phyloP scores from a whole-genome alignment of 1,140 invertebrate species.

The Atta texana region DNA sequence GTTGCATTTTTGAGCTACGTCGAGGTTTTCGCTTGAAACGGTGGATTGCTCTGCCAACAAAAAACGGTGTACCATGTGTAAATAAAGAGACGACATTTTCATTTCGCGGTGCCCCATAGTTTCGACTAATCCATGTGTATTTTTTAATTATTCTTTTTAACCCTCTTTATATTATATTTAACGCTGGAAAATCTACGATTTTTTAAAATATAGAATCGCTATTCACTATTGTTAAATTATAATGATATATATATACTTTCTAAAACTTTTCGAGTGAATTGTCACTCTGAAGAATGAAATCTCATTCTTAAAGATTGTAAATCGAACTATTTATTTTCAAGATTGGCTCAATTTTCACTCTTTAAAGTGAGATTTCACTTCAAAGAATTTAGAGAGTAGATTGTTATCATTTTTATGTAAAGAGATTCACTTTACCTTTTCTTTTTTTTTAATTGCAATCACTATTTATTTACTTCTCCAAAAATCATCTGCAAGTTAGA shows the following conservation, averaged over 20 bases:
- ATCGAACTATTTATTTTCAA: no score
- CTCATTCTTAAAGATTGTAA: no score
- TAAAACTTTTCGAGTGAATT: no score
- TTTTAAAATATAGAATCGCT: neutral
- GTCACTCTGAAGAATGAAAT: no score
- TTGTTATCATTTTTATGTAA: neutral
- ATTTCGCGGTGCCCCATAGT: constrained; percentile 1
- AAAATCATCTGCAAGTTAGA: neutral
- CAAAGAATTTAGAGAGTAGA: neutral
- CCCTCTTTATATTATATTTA: neutral
- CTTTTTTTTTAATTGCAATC: neutral
- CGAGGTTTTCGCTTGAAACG: constrained; percentile 26
- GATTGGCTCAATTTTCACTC: no score
- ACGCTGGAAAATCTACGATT: neutral
- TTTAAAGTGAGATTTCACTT: no score
- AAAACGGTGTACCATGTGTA: neutral
- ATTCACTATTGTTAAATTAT: neutral
- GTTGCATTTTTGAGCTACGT: constrained; percentile 53
- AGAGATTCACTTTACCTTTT: neutral
- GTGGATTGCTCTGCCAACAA: neutral
- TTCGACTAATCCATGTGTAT: neutral
- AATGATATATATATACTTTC: neutral
- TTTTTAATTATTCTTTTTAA: constrained; percentile 21
- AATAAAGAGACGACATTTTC: constrained; percentile 30
- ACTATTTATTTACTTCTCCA: neutral